Conservation (phyloP, 2,888 invertebrate species). For the Agonum fuliginosum region DNA sequence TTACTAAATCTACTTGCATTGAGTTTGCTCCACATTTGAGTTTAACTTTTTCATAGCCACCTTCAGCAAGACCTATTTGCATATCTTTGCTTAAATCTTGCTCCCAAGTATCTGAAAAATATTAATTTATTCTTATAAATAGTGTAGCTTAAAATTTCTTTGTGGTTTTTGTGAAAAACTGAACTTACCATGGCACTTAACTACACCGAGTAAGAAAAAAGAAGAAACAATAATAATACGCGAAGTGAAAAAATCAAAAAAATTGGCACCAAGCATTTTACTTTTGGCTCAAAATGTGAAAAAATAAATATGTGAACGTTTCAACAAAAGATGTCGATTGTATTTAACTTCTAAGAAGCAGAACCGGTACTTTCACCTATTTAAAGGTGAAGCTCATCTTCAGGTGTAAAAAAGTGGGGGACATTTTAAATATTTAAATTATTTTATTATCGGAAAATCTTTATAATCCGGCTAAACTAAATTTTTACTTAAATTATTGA, state of each 20-base stretch:
- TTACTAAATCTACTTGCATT: conserved; percentile 74
- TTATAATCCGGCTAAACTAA: not conserved
- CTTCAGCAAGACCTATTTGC: conserved; percentile 76
- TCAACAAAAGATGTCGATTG: conserved; percentile 2
- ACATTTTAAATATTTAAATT: too few relatives aligned
- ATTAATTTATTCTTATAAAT: too few relatives aligned
- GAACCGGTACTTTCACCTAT: conserved; percentile 56
- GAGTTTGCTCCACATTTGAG: conserved; percentile 76
- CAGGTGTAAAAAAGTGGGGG: conserved; percentile 39
- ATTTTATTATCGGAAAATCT: not conserved
- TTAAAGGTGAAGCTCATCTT: conserved; percentile 49
- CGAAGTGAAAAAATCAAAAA: conserved; percentile 48
- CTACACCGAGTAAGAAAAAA: conserved; percentile 46
- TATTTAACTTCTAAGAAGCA: not conserved
- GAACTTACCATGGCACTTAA: conserved; percentile 54
- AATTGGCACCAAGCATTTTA: conserved; percentile 24
- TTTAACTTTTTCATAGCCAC: conserved; percentile 76
- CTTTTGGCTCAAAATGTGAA: not conserved
- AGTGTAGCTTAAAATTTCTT: conserved; percentile 18
- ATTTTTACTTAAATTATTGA: too few relatives aligned
- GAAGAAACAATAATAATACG: conserved; percentile 35
- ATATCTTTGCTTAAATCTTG: conserved; percentile 76
- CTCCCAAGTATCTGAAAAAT: conserved; percentile 71
- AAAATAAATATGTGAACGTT: conserved; percentile 20
- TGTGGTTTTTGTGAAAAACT: not conserved